Evolutionary conservation across 2,797 vertebrate species (phyloP).

Genomic region (Pogoniulus pusillus): DNA sequence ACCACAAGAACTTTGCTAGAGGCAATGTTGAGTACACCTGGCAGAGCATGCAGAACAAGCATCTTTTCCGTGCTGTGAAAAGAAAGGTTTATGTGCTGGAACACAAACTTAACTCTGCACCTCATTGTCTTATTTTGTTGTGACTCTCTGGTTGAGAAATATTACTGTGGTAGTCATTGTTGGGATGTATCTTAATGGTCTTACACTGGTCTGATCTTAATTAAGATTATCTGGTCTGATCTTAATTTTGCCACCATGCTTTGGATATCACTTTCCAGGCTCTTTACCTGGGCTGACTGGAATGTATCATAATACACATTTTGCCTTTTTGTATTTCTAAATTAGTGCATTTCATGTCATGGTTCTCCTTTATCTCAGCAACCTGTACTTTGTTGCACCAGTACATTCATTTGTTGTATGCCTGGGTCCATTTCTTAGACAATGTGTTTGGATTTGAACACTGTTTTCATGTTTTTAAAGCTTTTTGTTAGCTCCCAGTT

Average conservation of each 20-base stretch:
- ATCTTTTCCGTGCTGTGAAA: background rate
- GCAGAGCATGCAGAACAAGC: background rate
- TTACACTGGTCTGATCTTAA: background rate
- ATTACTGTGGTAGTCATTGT: background rate
- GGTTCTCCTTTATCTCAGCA: background rate
- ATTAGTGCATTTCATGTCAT: background rate
- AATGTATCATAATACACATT: background rate
- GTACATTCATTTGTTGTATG: background rate
- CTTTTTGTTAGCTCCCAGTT: background rate
- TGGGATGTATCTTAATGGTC: background rate
- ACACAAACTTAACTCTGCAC: background rate
- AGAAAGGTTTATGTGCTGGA: background rate
- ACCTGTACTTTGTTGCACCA: background rate
- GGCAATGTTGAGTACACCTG: background rate
- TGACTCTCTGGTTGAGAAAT: background rate
- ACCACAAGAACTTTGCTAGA: background rate
- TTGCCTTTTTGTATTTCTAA: background rate
- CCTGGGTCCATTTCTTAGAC: background rate
- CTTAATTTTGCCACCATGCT: background rate
- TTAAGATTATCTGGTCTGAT: background rate
- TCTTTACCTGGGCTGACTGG: background rate
- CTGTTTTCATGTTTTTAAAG: background rate
- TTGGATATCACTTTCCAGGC: background rate
- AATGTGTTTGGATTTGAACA: background rate
- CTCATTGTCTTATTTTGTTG: background rate